Evolutionary conservation across 2,888 invertebrate species (phyloP).

Genomic region (Apocheima hispidaria): DNA sequence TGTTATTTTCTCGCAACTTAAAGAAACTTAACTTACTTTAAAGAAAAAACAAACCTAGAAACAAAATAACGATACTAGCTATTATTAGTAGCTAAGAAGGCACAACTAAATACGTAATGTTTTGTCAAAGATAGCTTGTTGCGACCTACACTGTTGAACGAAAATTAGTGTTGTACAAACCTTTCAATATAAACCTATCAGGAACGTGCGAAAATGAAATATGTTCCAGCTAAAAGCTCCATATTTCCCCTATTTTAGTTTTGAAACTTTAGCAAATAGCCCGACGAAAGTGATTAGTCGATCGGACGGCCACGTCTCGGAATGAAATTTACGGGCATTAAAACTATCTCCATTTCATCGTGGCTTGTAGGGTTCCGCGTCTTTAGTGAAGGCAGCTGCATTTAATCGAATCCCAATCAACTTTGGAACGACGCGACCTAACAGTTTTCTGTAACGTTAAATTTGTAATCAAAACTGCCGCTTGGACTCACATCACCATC

Average conservation of each 20-base stretch:
- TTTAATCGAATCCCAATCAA: slow-evolving; percentile 83
- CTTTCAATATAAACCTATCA: slow-evolving; percentile 4
- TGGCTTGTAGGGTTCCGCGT: slow-evolving; percentile 67
- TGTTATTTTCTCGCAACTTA: too few species aligned
- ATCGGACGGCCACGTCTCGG: slow-evolving; percentile 69
- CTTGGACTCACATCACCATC: slow-evolving; percentile 63
- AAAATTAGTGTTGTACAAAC: too few species aligned
- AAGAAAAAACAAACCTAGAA: too few species aligned
- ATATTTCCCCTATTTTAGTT: slow-evolving; percentile 58
- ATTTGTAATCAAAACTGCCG: slow-evolving; percentile 73
- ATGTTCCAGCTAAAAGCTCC: slow-evolving; percentile 34
- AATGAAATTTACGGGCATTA: slow-evolving; percentile 83
- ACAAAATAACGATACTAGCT: too few species aligned
- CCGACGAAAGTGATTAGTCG: slow-evolving; percentile 75
- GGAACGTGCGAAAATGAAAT: slow-evolving; percentile 29
- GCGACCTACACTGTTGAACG: too few species aligned
- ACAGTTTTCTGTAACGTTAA: slow-evolving; percentile 78
- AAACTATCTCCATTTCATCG: slow-evolving; percentile 83
- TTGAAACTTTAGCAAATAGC: slow-evolving; percentile 69
- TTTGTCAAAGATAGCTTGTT: too few species aligned
- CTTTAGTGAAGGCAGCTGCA: slow-evolving; percentile 70
- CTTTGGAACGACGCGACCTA: slow-evolving; percentile 71
- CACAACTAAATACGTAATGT: too few species aligned
- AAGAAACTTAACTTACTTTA: too few species aligned
- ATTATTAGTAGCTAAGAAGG: too few species aligned